These are phyloP conservation scores for Acrobasis suavella DNA, from an alignment of 2,888 invertebrate genomes.

Conservation along the genomic window DNA sequence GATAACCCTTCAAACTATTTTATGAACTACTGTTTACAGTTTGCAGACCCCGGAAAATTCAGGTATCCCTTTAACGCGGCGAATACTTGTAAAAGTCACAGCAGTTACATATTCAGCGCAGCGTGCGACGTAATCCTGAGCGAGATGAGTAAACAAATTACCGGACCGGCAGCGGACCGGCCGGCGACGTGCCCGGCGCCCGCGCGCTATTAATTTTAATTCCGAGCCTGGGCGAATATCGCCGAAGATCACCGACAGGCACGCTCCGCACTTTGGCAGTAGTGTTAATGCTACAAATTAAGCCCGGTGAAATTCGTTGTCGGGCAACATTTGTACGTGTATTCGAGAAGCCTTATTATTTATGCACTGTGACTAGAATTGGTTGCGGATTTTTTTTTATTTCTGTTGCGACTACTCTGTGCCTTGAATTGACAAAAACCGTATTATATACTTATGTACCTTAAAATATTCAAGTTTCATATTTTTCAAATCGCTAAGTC, in stretches of 20 bases:
- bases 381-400: no score
- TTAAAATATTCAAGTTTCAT: no score
- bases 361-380: no score
- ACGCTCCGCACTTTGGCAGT: conserved; percentile 58
- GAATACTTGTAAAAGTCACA: conserved; percentile 53
- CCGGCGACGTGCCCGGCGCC: conserved; percentile 17
- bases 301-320: conserved; percentile 15
- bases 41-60: no score
- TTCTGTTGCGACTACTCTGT: no score
- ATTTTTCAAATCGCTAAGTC: no score
- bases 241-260: conserved; percentile 67
- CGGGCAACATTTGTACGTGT: conserved; percentile 2
- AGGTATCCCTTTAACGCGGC: background rate
- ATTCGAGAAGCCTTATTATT: background rate
- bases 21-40: no score
- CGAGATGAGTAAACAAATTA: conserved; percentile 80
- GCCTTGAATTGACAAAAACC: no score
- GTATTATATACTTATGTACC: no score
- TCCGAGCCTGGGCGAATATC: conserved; percentile 73
- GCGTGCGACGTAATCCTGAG: conserved; percentile 77
- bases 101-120: conserved; percentile 75
- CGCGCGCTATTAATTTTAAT: conserved; percentile 79
- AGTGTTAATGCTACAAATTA: conserved; percentile 40
- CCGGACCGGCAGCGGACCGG: conserved; percentile 56
- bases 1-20: no score